phyloP scores from a whole-genome alignment of 2,888 invertebrate species.

The Priocnemis perturbator region DNA sequence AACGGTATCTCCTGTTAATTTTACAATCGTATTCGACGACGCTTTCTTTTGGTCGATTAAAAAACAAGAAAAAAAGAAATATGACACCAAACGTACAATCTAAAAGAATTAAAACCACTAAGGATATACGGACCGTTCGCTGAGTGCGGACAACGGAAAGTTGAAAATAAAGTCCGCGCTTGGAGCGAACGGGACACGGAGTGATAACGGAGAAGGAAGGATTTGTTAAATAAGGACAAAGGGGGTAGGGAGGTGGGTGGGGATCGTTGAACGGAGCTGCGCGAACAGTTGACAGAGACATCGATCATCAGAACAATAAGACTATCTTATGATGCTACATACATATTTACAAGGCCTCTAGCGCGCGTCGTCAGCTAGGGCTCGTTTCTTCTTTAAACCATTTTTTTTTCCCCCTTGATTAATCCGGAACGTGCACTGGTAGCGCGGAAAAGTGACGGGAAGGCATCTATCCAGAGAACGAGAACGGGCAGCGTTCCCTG shows the following conservation, averaged over 20 bases:
- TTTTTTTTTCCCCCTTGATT: slow-evolving; percentile 27
- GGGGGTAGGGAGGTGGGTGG: neutral
- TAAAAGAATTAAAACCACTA: slow-evolving; percentile 5
- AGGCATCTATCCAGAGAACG: slow-evolving; percentile 33
- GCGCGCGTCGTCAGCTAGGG: slow-evolving; percentile 45
- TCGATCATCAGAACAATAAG: slow-evolving; percentile 72
- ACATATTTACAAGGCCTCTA: slow-evolving; percentile 73
- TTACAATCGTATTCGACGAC: slow-evolving; percentile 41
- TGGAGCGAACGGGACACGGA: neutral
- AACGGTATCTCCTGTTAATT: no score
- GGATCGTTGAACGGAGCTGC: slow-evolving; percentile 57
- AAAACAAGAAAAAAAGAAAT: slow-evolving; percentile 17
- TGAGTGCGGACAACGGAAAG: neutral
- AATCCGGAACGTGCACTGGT: slow-evolving; percentile 63
- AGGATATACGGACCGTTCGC: neutral
- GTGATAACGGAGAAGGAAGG: neutral
- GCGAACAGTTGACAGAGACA: slow-evolving; percentile 68
- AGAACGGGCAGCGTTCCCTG: neutral
- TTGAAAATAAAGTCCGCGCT: neutral
- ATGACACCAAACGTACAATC: slow-evolving; percentile 15
- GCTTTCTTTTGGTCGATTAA: slow-evolving; percentile 53
- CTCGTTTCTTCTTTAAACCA: slow-evolving; percentile 40
- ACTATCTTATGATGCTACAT: slow-evolving; percentile 74
- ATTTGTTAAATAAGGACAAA: neutral
- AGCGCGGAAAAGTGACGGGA: slow-evolving; percentile 40